A percentile compares a stretch with the other conserved stretches of the same genome.
phyloP scores from a whole-genome alignment of 2,888 invertebrate genomes.

The Hydroisotoma schaefferi region DNA sequence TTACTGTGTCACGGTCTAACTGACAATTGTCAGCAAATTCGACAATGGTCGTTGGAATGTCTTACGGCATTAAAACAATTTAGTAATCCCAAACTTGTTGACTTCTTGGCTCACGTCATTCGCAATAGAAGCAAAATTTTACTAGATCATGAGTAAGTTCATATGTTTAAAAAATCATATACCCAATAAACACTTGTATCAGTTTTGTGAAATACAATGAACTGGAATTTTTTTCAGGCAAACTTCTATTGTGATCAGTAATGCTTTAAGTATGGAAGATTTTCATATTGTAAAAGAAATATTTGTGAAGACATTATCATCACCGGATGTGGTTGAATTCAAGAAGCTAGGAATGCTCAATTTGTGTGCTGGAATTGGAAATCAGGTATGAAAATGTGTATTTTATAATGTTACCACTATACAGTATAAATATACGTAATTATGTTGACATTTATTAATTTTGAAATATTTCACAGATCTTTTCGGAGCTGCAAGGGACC shows the following conservation, averaged over 20 bases:
- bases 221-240: constrained; percentile 23
- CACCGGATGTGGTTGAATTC: not conserved
- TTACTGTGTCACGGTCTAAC: constrained; percentile 37
- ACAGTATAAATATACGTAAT: not conserved
- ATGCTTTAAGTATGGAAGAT: constrained; percentile 16
- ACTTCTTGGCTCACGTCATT: not conserved
- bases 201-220: not conserved
- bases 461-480: constrained; percentile 18
- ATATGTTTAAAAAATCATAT: not conserved
- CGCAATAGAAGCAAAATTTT: too few relatives aligned
- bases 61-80: constrained; percentile 5
- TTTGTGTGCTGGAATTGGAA: not conserved
- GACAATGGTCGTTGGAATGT: constrained; percentile 30
- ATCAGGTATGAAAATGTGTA: not conserved
- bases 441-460: not conserved
- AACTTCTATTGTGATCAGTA: constrained; percentile 21
- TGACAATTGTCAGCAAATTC: constrained; percentile 30
- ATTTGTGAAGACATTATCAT: not conserved
- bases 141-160: constrained; percentile 38
- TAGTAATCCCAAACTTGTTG: not conserved
- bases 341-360: not conserved
- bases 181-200: not conserved
- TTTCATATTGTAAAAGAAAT: not conserved
- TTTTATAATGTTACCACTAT: not conserved
- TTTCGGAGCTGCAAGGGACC: not conserved